Evolutionary conservation across 2,797 vertebrate species (phyloP), one percentile per base, ranked within the genome.

Genomic region (Phataginus tricuspis): DNA sequence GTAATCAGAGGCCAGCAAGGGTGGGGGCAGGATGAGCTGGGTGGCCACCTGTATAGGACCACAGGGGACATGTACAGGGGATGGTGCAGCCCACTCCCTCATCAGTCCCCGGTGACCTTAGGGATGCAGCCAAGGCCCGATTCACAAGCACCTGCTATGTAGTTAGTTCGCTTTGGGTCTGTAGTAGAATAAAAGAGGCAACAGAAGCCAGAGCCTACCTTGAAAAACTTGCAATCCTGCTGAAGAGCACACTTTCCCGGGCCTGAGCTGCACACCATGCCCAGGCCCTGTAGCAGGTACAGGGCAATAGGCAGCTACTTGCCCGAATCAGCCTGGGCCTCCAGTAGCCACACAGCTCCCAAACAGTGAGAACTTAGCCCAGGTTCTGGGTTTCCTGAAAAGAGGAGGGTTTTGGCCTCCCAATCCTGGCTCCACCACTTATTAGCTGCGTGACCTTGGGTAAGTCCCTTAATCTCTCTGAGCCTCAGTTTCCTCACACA

Each of bases 381-480:
- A 45, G 59, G 37, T 4, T 2, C 71, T 7, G 29, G 66, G 59
- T 25, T 29, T 42, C 69, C 66, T 13, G 18, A 39, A 59, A 59
- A 37, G n/a, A 64, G 45, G 15, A 5, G 2, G 37, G 61, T 45
- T 95, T 91, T 79, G 25, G 75, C 21, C 95, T 97, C 31, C 92
- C 94, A 85, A 93, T 93, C 37, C 90, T 34, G 25, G 69, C 71
- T 96, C 90, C 96, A 74, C 78, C 74, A 89, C 80, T 85, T 27
- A 1, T 83, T 93, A 95, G 95, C 92, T 93, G 91, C 92, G 57
- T 61, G 89, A 53, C 64, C 53, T 29, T 92, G 59, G 79, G 95
- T 85, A 95, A 69, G 80, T 93, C 92, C 91, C 86, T 97, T 68
- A 89, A 84, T 69, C 31, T 92, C 89, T 86, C 55, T 63, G 66